Evolutionary conservation across 2,113 vertebrate species (phyloP).

Genomic region (Mesocricetus auratus): DNA sequence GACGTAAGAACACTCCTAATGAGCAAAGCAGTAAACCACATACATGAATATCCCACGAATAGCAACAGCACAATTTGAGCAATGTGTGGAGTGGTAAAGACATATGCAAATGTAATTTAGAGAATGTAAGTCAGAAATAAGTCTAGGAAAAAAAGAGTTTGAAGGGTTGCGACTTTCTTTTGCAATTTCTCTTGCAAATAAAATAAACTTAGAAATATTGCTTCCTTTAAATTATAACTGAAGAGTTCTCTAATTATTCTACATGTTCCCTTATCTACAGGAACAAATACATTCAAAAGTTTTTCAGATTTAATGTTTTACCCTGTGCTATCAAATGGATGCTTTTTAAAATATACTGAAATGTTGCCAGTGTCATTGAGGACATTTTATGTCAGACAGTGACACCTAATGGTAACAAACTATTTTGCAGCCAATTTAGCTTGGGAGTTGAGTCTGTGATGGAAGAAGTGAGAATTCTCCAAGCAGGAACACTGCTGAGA

Average conservation of each 20-base stretch:
- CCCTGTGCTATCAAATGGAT: not conserved
- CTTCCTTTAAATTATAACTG: conserved; percentile 20
- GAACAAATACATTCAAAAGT: not conserved
- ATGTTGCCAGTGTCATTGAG: not conserved
- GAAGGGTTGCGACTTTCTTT: not conserved
- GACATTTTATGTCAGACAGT: conserved; percentile 76
- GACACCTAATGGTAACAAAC: conserved; percentile 71
- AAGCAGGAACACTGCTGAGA: not conserved
- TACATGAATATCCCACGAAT: not conserved
- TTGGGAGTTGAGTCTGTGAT: not conserved
- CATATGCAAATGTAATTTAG: not conserved
- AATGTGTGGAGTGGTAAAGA: not conserved
- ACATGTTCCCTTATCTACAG: not conserved
- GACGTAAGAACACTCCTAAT: not conserved
- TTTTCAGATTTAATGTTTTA: not conserved
- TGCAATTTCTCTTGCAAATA: conserved; percentile 40
- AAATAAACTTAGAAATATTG: conserved; percentile 26
- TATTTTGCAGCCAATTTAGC: conserved; percentile 57
- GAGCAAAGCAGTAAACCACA: not conserved
- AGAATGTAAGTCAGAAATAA: conserved; percentile 5
- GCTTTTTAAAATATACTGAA: conserved; percentile 19
- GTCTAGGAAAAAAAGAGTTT: not conserved
- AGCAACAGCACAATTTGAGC: not conserved
- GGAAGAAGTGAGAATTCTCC: not conserved
- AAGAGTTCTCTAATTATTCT: not conserved